phyloP scores from a whole-genome alignment of 2,888 invertebrate genomes.

The Heteropelma amictum region DNA sequence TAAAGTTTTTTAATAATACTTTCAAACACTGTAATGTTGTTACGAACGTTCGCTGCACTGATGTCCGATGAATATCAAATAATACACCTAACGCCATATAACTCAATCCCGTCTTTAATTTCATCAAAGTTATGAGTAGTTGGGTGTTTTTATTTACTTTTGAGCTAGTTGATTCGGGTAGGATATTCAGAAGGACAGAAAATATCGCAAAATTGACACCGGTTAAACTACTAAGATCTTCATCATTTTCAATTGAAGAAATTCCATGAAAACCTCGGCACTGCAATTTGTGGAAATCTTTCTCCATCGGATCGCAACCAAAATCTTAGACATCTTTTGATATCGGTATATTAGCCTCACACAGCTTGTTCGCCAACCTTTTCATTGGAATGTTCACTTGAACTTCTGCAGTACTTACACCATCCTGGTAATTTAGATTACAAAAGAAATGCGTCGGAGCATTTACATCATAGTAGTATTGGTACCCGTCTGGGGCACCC shows the following conservation, averaged over 20 bases:
- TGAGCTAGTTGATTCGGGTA: background rate
- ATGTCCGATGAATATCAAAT: conserved; percentile 44
- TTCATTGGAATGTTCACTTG: background rate
- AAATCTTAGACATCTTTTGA: conserved; percentile 7
- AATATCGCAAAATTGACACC: background rate
- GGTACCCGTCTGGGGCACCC: no score
- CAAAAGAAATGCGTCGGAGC: conserved; percentile 9
- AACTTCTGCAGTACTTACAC: background rate
- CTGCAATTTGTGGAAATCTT: background rate
- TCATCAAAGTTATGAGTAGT: background rate
- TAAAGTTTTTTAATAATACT: conserved; percentile 48
- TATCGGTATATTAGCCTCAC: background rate
- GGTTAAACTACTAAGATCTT: background rate
- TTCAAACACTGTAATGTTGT: conserved; percentile 28
- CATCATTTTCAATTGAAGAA: background rate
- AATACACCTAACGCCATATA: conserved; percentile 37
- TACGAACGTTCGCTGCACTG: conserved; percentile 37
- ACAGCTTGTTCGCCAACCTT: background rate
- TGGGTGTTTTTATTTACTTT: background rate
- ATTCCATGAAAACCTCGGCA: background rate
- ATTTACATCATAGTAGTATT: no score
- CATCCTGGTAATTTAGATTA: background rate
- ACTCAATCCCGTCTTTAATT: conserved; percentile 10
- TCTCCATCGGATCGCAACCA: conserved; percentile 19
- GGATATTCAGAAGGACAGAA: background rate